These are phyloP conservation scores for Teinopalpus imperialis DNA, from an alignment of 2,888 invertebrate genomes.

Conservation along the genomic window DNA sequence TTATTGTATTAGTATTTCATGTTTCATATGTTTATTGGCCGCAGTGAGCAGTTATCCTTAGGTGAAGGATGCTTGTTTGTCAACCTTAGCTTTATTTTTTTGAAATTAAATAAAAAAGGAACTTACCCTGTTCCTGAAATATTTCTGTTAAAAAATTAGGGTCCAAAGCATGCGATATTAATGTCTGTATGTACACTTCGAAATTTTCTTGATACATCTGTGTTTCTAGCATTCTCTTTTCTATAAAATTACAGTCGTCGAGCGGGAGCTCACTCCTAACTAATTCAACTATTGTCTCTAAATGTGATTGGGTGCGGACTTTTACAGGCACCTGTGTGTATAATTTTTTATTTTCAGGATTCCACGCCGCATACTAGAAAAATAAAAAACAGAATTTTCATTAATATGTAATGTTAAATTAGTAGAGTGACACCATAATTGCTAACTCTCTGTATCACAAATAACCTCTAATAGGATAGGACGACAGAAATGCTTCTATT, in stretches of 20 bases:
- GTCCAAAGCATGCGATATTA: slow-evolving; percentile 94
- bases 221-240: slow-evolving; percentile 88
- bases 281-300: slow-evolving; percentile 91
- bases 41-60: too few species aligned
- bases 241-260: slow-evolving; percentile 87
- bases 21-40: too few species aligned
- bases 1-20: too few species aligned
- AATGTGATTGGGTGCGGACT: slow-evolving; percentile 87
- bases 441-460: too few species aligned
- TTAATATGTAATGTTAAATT: too few species aligned
- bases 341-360: slow-evolving; percentile 89
- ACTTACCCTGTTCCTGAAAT: slow-evolving; percentile 91
- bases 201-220: slow-evolving; percentile 92
- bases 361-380: slow-evolving; percentile 92
- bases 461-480: too few species aligned
- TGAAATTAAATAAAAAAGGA: too few species aligned
- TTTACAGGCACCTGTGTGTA: slow-evolving; percentile 91
- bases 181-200: slow-evolving; percentile 94
- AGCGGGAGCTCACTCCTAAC: slow-evolving; percentile 87
- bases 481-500: too few species aligned
- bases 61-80: too few species aligned
- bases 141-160: slow-evolving; percentile 95
- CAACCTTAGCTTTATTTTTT: too few species aligned
- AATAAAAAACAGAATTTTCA: slow-evolving; percentile 16
- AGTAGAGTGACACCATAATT: too few species aligned